Conservation (phyloP, 1,140 invertebrate species). For the Heliconius hermathena region DNA sequence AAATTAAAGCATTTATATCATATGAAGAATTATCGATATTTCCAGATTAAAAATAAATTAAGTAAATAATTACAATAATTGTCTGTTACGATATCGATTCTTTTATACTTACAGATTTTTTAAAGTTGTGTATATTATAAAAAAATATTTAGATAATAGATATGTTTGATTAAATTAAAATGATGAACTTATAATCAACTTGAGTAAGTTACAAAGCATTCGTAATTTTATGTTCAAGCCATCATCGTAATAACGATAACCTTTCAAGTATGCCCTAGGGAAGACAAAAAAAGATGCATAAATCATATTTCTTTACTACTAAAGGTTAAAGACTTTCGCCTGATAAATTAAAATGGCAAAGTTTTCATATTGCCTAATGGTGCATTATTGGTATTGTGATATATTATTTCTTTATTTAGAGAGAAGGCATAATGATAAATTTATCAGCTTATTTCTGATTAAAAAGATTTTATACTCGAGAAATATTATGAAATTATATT, state of each 20-base stretch:
- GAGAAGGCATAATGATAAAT: background rate
- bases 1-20: no score
- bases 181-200: background rate
- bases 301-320: background rate
- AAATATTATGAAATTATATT: no score
- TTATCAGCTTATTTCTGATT: no score
- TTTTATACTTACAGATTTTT: no score
- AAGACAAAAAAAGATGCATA: background rate
- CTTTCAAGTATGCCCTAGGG: background rate
- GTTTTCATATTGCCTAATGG: background rate
- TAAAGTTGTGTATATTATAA: no score
- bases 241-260: background rate
- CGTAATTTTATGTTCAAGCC: background rate
- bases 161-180: background rate
- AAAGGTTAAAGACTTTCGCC: constrained; percentile 10
- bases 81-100: no score
- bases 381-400: background rate
- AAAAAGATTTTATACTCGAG: no score
- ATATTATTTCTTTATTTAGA: background rate
- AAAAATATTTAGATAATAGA: background rate
- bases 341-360: background rate
- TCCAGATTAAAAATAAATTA: no score
- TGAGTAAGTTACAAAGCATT: background rate
- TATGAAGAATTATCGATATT: no score
- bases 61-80: no score